Base-by-base conservation (phyloP, 2,797 vertebrate genomes). In the Crenuchus spilurus region DNA sequence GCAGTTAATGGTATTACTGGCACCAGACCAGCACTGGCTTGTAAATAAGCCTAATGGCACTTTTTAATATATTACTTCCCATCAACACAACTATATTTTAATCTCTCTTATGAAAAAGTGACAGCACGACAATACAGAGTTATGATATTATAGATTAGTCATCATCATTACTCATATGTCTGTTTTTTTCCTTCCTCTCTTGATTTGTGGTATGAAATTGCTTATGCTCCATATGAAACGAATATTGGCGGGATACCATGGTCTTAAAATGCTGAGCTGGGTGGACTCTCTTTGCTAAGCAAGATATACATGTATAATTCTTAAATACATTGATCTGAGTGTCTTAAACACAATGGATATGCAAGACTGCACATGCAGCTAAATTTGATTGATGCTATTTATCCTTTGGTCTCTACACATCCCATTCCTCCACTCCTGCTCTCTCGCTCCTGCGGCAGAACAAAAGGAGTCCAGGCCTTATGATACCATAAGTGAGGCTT, bases 61-160 rank as follows among this genome's bases (percentile, higher is more conserved):
- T 90, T 89, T 86, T 88, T 90, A 91, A 92, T 93, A 92, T 90
- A 93, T 92, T 90, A 91, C 81, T 75, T 87, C 85, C 83, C 87
- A 84, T 80, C 78, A 72, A 82, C 80, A 84, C 74, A 78, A 74
- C 78, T 75, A 83, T 80, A 82, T 78, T 82, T 81, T 82, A 85
- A 82, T 83, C 81, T 74, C 70, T 41, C 75, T 74, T 79, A 79
- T 78, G 74, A 82, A 83, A 74, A 82, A 78, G 72, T 73, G 78
- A 83, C 77, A 75, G 61, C 66, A 80, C 67, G 80, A 80, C 84
- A 86, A 84, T 86, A 72, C 58, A 76, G 88, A 92, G 91, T 91
- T 90, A 92, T 89, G 88, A 80, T 78, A 74, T 76, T 65, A 70
- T 87, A 86, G 82, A 85, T 82, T 82, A 82, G 82, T 85, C 66